phyloP scores from a whole-genome alignment of 2,113 vertebrate genomes.

The Herpailurus yagouaroundi region DNA sequence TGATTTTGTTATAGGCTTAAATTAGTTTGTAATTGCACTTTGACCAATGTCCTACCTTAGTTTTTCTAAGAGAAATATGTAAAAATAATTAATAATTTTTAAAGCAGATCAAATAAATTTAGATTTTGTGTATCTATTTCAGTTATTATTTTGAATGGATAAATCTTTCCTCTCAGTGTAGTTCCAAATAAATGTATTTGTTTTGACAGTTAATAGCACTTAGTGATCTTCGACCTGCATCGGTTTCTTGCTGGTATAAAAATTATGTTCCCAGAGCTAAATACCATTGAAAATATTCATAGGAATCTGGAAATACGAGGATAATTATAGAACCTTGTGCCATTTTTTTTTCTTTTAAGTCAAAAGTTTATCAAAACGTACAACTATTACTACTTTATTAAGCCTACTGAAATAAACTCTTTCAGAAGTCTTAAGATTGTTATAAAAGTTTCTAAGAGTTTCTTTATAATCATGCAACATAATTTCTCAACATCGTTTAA shows the following conservation, averaged over 20 bases:
- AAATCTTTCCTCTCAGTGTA: background rate
- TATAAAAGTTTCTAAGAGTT: background rate
- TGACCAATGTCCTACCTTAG: background rate
- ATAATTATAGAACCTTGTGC: background rate
- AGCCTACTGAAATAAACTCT: constrained; percentile 8
- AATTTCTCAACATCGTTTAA: constrained; percentile 23
- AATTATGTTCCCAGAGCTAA: constrained; percentile 26
- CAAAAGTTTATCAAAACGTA: constrained; percentile 12
- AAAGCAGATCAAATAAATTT: background rate
- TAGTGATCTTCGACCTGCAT: background rate
- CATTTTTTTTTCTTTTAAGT: background rate
- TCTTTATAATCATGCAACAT: constrained; percentile 25
- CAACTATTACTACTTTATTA: background rate
- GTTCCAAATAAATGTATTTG: constrained; percentile 14
- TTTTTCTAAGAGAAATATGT: constrained; percentile 40
- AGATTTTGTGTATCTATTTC: constrained; percentile 10
- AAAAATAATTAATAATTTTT: background rate
- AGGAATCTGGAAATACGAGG: background rate
- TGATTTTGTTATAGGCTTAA: background rate
- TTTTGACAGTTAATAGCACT: constrained; percentile 22
- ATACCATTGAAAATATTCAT: constrained; percentile 36
- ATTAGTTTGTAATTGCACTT: constrained; percentile 20
- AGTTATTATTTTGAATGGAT: constrained; percentile 25
- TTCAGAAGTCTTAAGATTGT: constrained; percentile 10
- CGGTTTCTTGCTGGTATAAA: constrained; percentile 45